phyloP scores from a whole-genome alignment of 2,797 vertebrate genomes.

The Sarcophilus harrisii region DNA sequence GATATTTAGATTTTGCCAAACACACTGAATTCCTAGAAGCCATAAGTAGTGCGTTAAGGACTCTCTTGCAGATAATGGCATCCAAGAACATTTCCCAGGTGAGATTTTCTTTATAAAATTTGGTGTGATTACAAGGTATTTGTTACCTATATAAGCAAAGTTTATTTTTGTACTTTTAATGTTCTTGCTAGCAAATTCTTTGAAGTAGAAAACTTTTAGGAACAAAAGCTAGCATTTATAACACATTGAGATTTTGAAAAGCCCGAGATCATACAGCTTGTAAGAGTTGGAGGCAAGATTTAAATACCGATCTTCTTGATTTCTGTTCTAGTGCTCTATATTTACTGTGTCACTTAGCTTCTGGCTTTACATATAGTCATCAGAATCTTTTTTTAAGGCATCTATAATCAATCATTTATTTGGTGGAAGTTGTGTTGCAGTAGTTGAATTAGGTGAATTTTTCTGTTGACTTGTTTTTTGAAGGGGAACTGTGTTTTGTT shows the following conservation, averaged over 20 bases:
- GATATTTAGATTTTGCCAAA: constrained; percentile 90
- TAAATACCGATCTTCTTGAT: background rate
- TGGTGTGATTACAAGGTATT: background rate
- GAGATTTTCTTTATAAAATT: constrained; percentile 67
- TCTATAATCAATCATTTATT: background rate
- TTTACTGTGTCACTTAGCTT: background rate
- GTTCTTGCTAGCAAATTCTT: background rate
- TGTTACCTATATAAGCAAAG: background rate
- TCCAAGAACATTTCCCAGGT: constrained; percentile 96
- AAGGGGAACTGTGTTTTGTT: background rate
- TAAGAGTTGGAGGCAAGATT: background rate
- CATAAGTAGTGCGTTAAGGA: constrained; percentile 94
- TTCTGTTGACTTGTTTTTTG: background rate
- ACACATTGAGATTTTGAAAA: background rate
- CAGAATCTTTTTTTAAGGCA: background rate
- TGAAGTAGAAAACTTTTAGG: background rate
- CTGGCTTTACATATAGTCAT: background rate
- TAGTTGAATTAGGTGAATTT: background rate
- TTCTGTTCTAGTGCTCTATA: background rate
- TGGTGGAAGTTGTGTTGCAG: background rate
- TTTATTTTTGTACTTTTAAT: background rate
- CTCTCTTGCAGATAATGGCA: constrained; percentile 94
- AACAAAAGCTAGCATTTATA: background rate
- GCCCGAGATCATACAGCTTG: background rate
- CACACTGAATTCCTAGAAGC: constrained; percentile 96